These are phyloP conservation scores for Drosophila suzukii DNA, from an alignment of 1,140 invertebrate species.

Conservation along the genomic window DNA sequence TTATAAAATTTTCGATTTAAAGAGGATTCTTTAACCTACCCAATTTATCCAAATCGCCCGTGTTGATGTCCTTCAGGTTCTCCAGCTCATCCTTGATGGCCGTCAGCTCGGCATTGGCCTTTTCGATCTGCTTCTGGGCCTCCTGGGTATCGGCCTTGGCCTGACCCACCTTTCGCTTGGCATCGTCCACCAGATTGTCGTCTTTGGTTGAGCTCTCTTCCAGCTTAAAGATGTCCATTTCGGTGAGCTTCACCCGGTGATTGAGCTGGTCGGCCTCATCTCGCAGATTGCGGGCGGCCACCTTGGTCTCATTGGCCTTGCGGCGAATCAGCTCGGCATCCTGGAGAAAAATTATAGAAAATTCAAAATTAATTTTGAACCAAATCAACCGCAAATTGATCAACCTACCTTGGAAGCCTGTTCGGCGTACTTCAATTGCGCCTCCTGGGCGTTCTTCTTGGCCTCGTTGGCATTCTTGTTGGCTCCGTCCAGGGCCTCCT, in stretches of 20 bases:
- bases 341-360: slow-evolving; percentile 37
- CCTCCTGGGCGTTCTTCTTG: slow-evolving; percentile 90
- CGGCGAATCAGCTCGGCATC: slow-evolving; percentile 91
- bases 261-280: slow-evolving; percentile 91
- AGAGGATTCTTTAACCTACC: slow-evolving; percentile 43
- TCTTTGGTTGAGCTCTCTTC: slow-evolving; percentile 91
- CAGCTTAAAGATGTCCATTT: slow-evolving; percentile 88
- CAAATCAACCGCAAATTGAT: too few species aligned
- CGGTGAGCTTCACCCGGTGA: slow-evolving; percentile 89
- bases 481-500: slow-evolving; percentile 89
- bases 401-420: slow-evolving; percentile 89
- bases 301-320: slow-evolving; percentile 91
- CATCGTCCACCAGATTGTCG: slow-evolving; percentile 89
- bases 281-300: slow-evolving; percentile 89
- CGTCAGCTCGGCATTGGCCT: slow-evolving; percentile 91
- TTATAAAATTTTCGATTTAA: not conserved
- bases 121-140: slow-evolving; percentile 91
- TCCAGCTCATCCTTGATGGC: slow-evolving; percentile 92
- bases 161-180: slow-evolving; percentile 92
- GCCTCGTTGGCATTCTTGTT: slow-evolving; percentile 92
- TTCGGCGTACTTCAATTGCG: slow-evolving; percentile 89
- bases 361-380: not conserved
- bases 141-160: slow-evolving; percentile 92
- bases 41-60: slow-evolving; percentile 88
- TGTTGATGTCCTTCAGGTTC: slow-evolving; percentile 91